phyloP scores from a whole-genome alignment of 2,888 invertebrate genomes.

The Nipponacmea schrenckii region DNA sequence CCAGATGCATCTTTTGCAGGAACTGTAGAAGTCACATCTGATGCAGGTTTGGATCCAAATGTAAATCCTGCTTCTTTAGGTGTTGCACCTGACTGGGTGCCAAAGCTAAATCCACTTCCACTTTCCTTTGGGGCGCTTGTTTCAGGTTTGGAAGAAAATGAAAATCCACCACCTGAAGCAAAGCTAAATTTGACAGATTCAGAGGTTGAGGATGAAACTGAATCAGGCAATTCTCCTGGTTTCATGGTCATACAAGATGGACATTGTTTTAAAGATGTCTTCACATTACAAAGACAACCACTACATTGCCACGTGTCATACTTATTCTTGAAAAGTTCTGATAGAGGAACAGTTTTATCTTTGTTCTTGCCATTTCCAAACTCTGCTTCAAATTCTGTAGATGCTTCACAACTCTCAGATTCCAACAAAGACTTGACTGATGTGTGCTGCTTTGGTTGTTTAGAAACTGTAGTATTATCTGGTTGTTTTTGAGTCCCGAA shows the following conservation, averaged over 20 bases:
- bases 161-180: constrained; percentile 19
- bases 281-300: constrained; percentile 75
- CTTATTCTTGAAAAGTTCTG: constrained; percentile 71
- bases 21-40: too few relatives aligned
- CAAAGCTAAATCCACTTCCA: constrained; percentile 26
- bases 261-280: constrained; percentile 54
- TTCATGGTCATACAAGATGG: constrained; percentile 47
- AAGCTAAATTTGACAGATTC: constrained; percentile 26
- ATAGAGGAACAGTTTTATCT: constrained; percentile 32
- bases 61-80: not conserved
- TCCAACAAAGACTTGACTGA: too few relatives aligned
- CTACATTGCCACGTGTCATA: constrained; percentile 77
- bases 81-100: constrained; percentile 8
- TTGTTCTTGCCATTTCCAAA: too few relatives aligned
- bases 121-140: not conserved
- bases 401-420: too few relatives aligned
- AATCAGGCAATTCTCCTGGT: constrained; percentile 8
- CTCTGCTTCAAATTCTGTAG: too few relatives aligned
- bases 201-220: constrained; percentile 5
- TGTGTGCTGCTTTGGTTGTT: too few relatives aligned
- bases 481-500: too few relatives aligned
- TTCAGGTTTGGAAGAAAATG: constrained; percentile 7
- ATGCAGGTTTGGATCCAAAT: too few relatives aligned
- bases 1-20: not conserved
- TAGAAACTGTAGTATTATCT: too few relatives aligned